A percentile compares a stretch with the other conserved stretches of the same genome.
Conservation (phyloP, 2,888 invertebrate species). For the Ormyrus nitidulus region DNA sequence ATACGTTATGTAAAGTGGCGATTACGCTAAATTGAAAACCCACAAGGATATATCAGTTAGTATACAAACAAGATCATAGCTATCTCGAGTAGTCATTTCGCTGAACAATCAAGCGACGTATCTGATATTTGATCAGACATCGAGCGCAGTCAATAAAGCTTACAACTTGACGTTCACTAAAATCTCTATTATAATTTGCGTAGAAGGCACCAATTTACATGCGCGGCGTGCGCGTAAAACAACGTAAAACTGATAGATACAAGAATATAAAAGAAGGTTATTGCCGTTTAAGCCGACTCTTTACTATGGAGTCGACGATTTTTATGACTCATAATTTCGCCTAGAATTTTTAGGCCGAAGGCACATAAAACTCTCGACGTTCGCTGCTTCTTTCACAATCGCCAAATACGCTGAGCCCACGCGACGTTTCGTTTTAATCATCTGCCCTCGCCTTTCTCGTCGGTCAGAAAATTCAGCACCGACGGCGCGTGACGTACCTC, state of each 20-base stretch:
- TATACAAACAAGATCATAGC: neutral
- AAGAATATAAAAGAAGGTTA: too few relatives aligned
- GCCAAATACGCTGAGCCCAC: neutral
- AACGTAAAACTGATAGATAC: too few relatives aligned
- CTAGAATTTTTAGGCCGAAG: too few relatives aligned
- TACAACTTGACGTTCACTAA: too few relatives aligned
- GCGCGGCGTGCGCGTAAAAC: too few relatives aligned
- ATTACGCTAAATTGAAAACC: conserved; percentile 16
- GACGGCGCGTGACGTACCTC: conserved; percentile 36
- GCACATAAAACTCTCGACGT: too few relatives aligned
- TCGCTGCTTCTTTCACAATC: neutral
- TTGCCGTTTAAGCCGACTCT: too few relatives aligned
- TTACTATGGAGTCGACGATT: too few relatives aligned
- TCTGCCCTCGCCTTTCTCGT: neutral
- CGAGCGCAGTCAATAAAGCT: neutral
- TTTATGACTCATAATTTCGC: too few relatives aligned
- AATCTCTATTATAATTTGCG: too few relatives aligned
- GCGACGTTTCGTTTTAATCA: neutral
- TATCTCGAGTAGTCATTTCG: neutral
- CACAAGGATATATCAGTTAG: conserved; percentile 4
- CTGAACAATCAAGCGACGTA: neutral
- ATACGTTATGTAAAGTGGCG: conserved; percentile 1
- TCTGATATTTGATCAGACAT: neutral
- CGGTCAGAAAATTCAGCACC: neutral
- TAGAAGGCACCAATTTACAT: too few relatives aligned